phyloP scores from a whole-genome alignment of 2,888 invertebrate species.

The Melieria omissa region DNA sequence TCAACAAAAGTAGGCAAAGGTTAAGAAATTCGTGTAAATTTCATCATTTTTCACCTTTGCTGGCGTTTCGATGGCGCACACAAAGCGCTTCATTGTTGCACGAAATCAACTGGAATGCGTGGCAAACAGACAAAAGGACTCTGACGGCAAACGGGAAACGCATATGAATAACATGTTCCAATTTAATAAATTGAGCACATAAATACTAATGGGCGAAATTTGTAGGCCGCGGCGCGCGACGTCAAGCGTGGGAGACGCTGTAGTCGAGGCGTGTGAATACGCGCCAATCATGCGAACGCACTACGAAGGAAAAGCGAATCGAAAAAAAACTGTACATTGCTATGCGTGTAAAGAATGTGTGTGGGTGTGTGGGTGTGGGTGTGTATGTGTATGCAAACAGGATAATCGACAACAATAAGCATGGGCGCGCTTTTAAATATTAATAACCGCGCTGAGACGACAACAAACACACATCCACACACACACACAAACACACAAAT shows the following conservation, averaged over 20 bases:
- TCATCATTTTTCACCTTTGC: too few relatives aligned
- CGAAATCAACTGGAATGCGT: background rate
- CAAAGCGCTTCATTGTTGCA: too few relatives aligned
- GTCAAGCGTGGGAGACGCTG: too few relatives aligned
- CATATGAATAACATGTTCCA: slow-evolving; percentile 20
- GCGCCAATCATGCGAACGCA: too few relatives aligned
- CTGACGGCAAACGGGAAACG: background rate
- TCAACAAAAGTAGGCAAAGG: too few relatives aligned
- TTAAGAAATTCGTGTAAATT: too few relatives aligned
- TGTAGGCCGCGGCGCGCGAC: too few relatives aligned
- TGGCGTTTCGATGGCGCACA: too few relatives aligned
- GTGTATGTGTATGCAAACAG: background rate
- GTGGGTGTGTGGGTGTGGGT: background rate
- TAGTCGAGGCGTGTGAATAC: too few relatives aligned
- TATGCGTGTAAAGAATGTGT: slow-evolving; percentile 5
- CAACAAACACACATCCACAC: background rate
- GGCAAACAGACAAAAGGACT: background rate
- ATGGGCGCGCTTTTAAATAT: slow-evolving; percentile 27
- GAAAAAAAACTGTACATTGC: too few relatives aligned
- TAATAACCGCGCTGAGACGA: background rate
- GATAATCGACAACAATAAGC: slow-evolving; percentile 18
- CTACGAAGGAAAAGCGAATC: too few relatives aligned
- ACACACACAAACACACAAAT: background rate
- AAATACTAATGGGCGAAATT: background rate
- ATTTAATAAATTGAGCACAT: slow-evolving; percentile 22